Base-by-base conservation (phyloP, 2,113 vertebrate species). In the Ictalurus punctatus region DNA sequence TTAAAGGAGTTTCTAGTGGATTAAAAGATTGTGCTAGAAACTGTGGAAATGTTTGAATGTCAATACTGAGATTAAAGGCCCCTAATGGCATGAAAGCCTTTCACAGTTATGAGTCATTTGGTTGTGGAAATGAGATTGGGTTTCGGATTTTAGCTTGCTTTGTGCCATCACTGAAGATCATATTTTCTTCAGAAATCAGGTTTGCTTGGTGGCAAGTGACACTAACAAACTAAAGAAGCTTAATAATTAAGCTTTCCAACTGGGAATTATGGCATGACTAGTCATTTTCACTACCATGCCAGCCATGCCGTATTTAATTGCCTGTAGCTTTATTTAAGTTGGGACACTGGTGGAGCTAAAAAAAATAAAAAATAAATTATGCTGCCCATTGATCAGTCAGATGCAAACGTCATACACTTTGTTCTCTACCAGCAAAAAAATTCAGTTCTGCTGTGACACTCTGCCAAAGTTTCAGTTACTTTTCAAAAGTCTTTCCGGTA, bases 21-120 rank as follows among this genome's bases (percentile, higher is more conserved):
- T 40, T 83, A 61, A 13, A 10, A 27, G 37, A 73, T 86, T 30
- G 6, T 9, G 40, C 63, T 52, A 52, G 12, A 56, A 56, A 54
- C 65, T 52, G 63, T 71, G 30, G 30, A 37, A 34, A n/a, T 23
- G 48, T 27, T 52, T 84, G 59, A 84, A 84, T 67, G 48, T 73
- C 84, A 85, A 56, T 54, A 71, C 48, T 56, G 67, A 23, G 48
- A 85, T 56, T 85, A 73, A 44, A 85, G 61, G 14, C n/a, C 25
- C 25, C 63, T 5, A 48, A 6, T 48, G 63, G 61, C 40, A 48
- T 69, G 63, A 85, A 69, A 30, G 83, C 27, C 61, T 67, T 69
- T 19, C 37, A 84, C 27, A 52, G 19, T 25, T 17, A 83, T 6
- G 58, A 65, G 37, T 25, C 83, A 40, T 30, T 52, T 69, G 14